These are phyloP conservation scores for Drosophila navojoa DNA, from an alignment of 1,140 invertebrate species.

Conservation along the genomic window DNA sequence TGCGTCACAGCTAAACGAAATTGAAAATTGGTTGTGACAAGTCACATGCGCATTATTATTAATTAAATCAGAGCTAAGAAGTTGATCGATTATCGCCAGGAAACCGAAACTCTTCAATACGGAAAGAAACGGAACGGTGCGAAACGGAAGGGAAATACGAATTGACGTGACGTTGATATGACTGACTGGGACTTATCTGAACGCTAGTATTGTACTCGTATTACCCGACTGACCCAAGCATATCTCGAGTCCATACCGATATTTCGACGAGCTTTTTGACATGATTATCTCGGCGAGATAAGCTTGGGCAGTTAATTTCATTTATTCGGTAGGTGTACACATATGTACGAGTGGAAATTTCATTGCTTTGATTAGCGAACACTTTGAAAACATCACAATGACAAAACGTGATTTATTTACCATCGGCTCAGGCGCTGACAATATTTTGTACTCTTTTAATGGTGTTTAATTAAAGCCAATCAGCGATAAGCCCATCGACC, in stretches of 20 bases:
- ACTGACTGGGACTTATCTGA: conserved; percentile 9
- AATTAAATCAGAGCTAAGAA: conserved; percentile 67
- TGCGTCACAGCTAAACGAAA: conserved; percentile 56
- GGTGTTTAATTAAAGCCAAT: conserved; percentile 81
- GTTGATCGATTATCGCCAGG: conserved; percentile 31
- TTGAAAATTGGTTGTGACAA: conserved; percentile 51
- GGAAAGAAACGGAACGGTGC: conserved; percentile 2
- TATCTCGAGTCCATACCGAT: conserved; percentile 12
- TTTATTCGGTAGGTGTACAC: conserved; percentile 47
- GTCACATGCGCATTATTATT: conserved; percentile 78
- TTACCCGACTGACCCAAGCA: conserved; percentile 35
- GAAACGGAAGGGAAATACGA: conserved; percentile 11
- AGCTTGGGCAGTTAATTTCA: conserved; percentile 63
- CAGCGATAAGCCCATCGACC: conserved; percentile 65
- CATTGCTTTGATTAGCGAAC: conserved; percentile 45
- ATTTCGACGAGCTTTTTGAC: conserved; percentile 53
- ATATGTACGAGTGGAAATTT: conserved; percentile 46
- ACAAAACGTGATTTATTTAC: conserved; percentile 76
- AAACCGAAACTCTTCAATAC: conserved; percentile 17
- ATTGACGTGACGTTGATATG: conserved; percentile 37
- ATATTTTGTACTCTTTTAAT: conserved; percentile 73
- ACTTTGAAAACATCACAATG: conserved; percentile 67
- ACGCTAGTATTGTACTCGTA: conserved; percentile 8
- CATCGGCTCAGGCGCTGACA: conserved; percentile 60
- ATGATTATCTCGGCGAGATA: conserved; percentile 68